Evolutionary conservation across 2,888 invertebrate species (phyloP).

Genomic region (Invenusta paracnida): DNA sequence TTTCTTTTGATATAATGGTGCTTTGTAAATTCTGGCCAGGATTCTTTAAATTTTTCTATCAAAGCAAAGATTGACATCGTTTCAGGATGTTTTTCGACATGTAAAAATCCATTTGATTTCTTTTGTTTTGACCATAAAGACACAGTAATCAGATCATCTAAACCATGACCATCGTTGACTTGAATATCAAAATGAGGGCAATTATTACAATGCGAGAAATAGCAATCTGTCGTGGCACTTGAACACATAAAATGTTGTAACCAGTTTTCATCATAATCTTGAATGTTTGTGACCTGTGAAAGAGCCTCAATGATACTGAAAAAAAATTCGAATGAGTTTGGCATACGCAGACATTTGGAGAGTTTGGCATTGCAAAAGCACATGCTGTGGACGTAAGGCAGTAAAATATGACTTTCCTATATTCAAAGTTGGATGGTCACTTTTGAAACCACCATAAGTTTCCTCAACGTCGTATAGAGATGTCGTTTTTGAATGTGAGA

Average conservation of each 20-base stretch:
- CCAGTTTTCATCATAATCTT: not conserved
- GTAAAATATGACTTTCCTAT: not conserved
- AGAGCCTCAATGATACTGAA: not conserved
- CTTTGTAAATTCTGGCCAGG: not conserved
- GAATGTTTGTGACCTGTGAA: not conserved
- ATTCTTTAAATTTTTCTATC: not conserved
- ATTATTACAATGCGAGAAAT: not conserved
- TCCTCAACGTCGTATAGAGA: not conserved
- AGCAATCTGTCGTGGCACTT: not conserved
- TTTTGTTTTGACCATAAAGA: not conserved
- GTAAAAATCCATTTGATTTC: not conserved
- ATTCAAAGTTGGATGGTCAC: not conserved
- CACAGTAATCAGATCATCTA: not conserved
- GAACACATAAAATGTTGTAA: not conserved
- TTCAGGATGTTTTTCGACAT: not conserved
- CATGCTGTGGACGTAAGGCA: not conserved
- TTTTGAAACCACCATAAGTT: not conserved
- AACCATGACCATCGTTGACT: not conserved
- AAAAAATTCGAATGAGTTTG: not conserved
- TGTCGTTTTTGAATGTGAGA: conserved; percentile 7
- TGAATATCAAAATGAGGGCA: not conserved
- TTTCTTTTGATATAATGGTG: too few relatives aligned
- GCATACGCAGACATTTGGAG: not conserved
- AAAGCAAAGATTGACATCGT: not conserved
- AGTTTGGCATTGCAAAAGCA: not conserved